Base-by-base conservation (phyloP, 1,140 invertebrate species). In the Euwallacea similis region DNA sequence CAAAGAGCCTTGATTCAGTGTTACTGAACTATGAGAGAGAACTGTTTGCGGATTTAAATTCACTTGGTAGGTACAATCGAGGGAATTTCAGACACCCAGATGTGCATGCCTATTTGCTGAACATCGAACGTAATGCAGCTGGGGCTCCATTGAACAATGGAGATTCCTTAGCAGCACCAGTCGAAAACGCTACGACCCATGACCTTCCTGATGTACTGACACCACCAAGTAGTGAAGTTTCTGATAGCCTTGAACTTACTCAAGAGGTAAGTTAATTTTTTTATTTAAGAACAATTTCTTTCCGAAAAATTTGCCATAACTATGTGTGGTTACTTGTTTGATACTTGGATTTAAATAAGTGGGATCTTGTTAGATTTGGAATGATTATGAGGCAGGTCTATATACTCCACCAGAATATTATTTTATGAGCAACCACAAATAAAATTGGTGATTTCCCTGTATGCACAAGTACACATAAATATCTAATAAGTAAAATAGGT, bases 31-130 rank as follows among this genome's bases (percentile, higher is more conserved):
- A 91, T 77, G 88, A 91, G 78, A 84, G 88, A 77, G 85, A 90
- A 74, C 79, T 92, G n/a, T 91, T 92, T 77, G 88, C 89, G 71
- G 90, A 93, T 74, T 81, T 93, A n/a, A 90, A 91, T 76, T 88
- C 88, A 64, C 79, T 87, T 7, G 82, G 86, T 42, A 76, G 84
- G 21, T 87, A 85, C 71, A 84, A 84, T 76, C 77, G 82, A 65
- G 78, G 81, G 7, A 79, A 79, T 64, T 74, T 75, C 50, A 73
- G 77, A 60, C 78, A 80, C 21, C 79, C 81, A 10, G 82, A 87
- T 82, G 83, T 88, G 53, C 86, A 85, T 68, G 84, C 87, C 6
- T 88, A 88, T 77, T 79, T 88, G 41, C 81, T 88, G 58, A 87
- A 87, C 76, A 81, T 86, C 0, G 79, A 80, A 74, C 66, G 75